Conservation (phyloP, 2,797 vertebrate genomes). For the Urocyon cinereoargenteus region DNA sequence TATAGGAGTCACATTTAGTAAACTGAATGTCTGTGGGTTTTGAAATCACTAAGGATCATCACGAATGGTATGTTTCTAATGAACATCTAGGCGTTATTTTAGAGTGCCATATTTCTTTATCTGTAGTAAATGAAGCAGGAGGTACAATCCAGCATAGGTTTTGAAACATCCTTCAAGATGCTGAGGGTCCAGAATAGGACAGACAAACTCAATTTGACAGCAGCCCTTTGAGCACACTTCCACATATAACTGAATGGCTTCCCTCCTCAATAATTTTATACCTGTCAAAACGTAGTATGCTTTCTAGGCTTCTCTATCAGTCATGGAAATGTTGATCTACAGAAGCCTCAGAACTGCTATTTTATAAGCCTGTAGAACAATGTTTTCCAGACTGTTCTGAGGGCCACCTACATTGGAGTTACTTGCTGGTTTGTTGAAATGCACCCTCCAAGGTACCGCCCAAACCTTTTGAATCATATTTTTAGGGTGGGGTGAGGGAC, state of each 20-base stretch:
- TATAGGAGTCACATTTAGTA: constrained; percentile 9
- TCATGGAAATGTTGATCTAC: neutral
- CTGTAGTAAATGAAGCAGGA: neutral
- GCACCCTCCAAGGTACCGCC: neutral
- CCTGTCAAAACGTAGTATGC: neutral
- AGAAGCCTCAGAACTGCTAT: neutral
- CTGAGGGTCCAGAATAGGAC: neutral
- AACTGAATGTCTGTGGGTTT: constrained; percentile 58
- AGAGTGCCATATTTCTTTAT: neutral
- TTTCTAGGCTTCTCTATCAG: constrained; percentile 14
- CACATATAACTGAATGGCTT: neutral
- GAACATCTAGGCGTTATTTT: neutral
- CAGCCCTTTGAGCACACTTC: neutral
- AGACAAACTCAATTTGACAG: neutral
- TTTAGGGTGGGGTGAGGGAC: neutral
- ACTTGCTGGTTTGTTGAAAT: neutral
- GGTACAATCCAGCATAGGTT: neutral
- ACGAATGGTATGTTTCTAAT: neutral
- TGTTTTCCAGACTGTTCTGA: neutral
- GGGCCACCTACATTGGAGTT: neutral
- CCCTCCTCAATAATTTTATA: neutral
- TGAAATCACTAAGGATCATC: constrained; percentile 48
- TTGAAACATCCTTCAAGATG: neutral
- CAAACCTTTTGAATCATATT: neutral
- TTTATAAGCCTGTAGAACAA: neutral